phyloP scores from a whole-genome alignment of 2,888 invertebrate genomes.

The Charanyca ferruginea region DNA sequence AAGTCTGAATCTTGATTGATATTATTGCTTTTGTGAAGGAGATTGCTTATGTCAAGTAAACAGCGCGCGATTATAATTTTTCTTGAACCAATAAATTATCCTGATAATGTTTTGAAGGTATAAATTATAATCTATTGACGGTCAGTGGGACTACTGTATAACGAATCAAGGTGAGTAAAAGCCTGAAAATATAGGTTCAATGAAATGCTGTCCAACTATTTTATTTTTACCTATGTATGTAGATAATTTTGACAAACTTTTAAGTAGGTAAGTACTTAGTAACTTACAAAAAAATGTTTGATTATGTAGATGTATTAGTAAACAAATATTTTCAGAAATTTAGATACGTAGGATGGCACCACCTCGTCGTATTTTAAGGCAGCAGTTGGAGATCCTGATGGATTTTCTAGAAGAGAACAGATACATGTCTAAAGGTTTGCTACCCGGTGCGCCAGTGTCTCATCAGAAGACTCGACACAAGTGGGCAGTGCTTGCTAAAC shows the following conservation, averaged over 20 bases:
- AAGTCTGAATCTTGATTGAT: constrained; percentile 46
- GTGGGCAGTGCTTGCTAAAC: constrained; percentile 81
- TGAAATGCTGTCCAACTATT: not conserved
- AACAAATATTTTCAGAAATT: constrained; percentile 22
- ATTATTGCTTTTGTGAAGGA: constrained; percentile 71
- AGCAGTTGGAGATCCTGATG: constrained; percentile 82
- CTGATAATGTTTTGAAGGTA: constrained; percentile 5
- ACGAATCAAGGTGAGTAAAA: constrained; percentile 23
- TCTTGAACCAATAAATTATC: constrained; percentile 33
- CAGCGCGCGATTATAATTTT: constrained; percentile 73
- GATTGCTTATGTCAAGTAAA: constrained; percentile 81
- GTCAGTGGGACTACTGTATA: too few species aligned
- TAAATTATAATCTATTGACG: not conserved
- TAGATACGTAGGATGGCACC: constrained; percentile 79
- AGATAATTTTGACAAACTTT: not conserved
- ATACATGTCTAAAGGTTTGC: constrained; percentile 79
- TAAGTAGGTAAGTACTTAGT: too few species aligned
- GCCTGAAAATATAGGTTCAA: not conserved
- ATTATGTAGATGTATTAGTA: not conserved
- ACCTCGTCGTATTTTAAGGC: constrained; percentile 81
- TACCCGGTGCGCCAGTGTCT: constrained; percentile 75
- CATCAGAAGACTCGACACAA: constrained; percentile 79
- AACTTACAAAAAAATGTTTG: too few species aligned
- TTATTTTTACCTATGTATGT: not conserved
- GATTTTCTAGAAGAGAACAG: constrained; percentile 82